A percentile compares a stretch with the other conserved stretches of the same genome.
phyloP scores from a whole-genome alignment of 2,113 vertebrate species.

The Melanerpes formicivorus region DNA sequence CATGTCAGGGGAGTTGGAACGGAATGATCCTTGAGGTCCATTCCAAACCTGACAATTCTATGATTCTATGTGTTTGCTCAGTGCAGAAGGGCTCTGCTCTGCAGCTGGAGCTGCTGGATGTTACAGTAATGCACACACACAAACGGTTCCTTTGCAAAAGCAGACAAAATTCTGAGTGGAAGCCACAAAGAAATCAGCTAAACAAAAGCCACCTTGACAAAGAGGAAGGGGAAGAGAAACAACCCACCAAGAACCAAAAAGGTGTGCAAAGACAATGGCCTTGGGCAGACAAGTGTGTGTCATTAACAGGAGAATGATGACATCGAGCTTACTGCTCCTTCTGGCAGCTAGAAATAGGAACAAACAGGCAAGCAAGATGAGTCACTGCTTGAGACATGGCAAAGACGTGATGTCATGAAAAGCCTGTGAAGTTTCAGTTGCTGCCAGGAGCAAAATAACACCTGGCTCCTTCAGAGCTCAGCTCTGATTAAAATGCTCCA shows the following conservation, averaged over 20 bases:
- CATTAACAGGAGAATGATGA: constrained; percentile 28
- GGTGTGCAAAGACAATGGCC: not conserved
- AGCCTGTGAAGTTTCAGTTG: constrained; percentile 59
- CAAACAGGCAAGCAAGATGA: constrained; percentile 61
- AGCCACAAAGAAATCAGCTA: not conserved
- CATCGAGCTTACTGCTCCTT: constrained; percentile 20
- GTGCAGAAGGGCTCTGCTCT: not conserved
- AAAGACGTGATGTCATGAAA: constrained; percentile 61
- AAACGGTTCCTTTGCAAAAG: not conserved
- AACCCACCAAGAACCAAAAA: not conserved
- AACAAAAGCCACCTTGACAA: not conserved
- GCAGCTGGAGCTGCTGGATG: fast-evolving
- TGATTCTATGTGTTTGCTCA: not conserved
- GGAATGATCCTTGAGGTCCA: too few species aligned
- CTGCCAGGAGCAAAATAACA: constrained; percentile 62
- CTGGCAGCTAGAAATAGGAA: constrained; percentile 62
- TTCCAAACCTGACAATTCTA: too few species aligned
- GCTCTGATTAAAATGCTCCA: constrained; percentile 32
- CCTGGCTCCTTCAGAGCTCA: constrained; percentile 40
- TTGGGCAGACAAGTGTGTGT: not conserved
- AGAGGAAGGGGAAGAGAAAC: not conserved
- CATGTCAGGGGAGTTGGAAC: too few species aligned
- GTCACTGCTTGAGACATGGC: constrained; percentile 60
- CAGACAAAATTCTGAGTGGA: not conserved
- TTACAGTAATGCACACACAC: not conserved